phyloP scores from a whole-genome alignment of 2,888 invertebrate genomes.

The Bembecia ichneumoniformis region DNA sequence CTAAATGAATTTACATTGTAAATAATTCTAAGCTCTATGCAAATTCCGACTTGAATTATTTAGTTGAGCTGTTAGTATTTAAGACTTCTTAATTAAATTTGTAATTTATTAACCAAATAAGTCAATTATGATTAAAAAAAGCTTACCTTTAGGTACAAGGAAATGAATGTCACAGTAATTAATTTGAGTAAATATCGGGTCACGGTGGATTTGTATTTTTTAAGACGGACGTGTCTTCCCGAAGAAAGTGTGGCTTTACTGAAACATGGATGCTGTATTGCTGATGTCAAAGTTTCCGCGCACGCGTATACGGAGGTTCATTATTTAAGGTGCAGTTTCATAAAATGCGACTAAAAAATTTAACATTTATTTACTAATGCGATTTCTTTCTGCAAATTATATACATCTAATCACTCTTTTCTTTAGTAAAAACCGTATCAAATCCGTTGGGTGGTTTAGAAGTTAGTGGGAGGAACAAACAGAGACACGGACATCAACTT shows the following conservation, averaged over 20 bases:
- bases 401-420: no score
- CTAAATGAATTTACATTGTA: no score
- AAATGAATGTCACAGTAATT: not conserved
- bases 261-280: slow-evolving; percentile 17
- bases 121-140: not conserved
- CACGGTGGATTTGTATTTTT: not conserved
- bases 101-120: no score
- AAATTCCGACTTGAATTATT: no score
- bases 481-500: no score
- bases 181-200: not conserved
- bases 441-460: no score
- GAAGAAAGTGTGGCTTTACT: slow-evolving; percentile 15
- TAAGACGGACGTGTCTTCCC: not conserved
- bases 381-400: no score
- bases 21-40: no score
- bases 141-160: not conserved
- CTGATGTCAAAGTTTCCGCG: slow-evolving; percentile 31
- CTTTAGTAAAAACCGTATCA: no score
- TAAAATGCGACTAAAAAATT: slow-evolving; percentile 4
- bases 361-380: no score
- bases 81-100: no score
- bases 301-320: slow-evolving; percentile 25
- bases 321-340: slow-evolving; percentile 11
- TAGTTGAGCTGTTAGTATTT: no score
- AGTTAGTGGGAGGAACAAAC: not conserved